Evolutionary conservation across 1,140 invertebrate genomes (phyloP).

Genomic region (Drosophila auraria): DNA sequence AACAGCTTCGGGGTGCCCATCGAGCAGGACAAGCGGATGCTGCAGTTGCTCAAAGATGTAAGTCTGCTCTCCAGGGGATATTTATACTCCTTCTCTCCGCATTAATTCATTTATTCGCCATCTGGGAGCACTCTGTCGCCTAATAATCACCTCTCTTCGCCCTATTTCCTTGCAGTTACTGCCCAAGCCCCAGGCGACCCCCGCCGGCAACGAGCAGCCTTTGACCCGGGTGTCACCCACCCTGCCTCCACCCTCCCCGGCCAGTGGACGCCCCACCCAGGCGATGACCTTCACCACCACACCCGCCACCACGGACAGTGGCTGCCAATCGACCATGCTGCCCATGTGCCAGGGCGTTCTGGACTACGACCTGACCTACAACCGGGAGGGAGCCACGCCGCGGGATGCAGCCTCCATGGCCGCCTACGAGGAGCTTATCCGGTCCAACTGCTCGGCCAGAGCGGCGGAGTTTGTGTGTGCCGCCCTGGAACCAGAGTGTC

Average conservation of each 20-base stretch:
- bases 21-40: constrained; percentile 86
- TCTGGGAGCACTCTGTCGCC: background rate
- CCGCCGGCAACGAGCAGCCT: constrained; percentile 85
- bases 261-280: constrained; percentile 56
- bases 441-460: constrained; percentile 88
- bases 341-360: constrained; percentile 87
- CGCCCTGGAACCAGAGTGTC: constrained; percentile 89
- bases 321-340: constrained; percentile 79
- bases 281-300: constrained; percentile 84
- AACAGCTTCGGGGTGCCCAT: constrained; percentile 87
- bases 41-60: constrained; percentile 84
- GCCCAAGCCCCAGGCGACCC: constrained; percentile 68
- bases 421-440: constrained; percentile 85
- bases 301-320: constrained; percentile 56
- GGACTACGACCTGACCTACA: constrained; percentile 88
- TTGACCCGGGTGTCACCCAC: constrained; percentile 87
- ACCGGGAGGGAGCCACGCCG: constrained; percentile 48
- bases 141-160: background rate
- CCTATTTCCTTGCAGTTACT: constrained; percentile 45
- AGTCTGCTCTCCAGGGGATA: constrained; percentile 30
- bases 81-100: no score
- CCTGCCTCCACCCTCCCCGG: constrained; percentile 85
- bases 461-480: constrained; percentile 88
- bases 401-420: constrained; percentile 47
- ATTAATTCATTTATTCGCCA: background rate